phyloP scores from a whole-genome alignment of 1,140 invertebrate genomes.

The Sinonovacula constricta region DNA sequence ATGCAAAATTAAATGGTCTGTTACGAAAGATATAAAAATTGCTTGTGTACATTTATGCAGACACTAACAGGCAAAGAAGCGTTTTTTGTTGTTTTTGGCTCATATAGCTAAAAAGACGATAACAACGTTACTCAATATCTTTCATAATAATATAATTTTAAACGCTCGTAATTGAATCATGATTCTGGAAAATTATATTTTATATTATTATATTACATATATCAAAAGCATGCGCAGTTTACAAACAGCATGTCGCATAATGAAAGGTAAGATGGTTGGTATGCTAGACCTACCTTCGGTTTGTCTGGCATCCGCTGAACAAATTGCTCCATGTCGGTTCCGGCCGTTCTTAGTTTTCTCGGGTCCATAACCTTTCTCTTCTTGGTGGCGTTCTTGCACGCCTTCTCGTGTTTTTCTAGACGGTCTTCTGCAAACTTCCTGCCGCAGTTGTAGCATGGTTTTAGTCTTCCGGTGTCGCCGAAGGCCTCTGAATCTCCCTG shows the following conservation, averaged over 20 bases:
- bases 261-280: too few relatives aligned
- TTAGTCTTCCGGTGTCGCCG: slow-evolving; percentile 46
- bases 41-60: too few relatives aligned
- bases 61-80: too few relatives aligned
- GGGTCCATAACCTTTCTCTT: slow-evolving; percentile 91
- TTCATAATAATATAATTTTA: not conserved
- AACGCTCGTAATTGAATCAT: not conserved
- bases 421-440: slow-evolving; percentile 88
- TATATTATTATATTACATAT: not conserved
- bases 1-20: too few relatives aligned
- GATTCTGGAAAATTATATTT: not conserved
- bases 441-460: slow-evolving; percentile 77
- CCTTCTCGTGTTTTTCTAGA: slow-evolving; percentile 87
- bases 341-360: slow-evolving; percentile 88
- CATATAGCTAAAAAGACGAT: too few relatives aligned
- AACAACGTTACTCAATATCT: too few relatives aligned
- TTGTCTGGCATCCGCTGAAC: slow-evolving; percentile 3
- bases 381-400: slow-evolving; percentile 78
- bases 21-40: too few relatives aligned
- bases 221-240: too few relatives aligned
- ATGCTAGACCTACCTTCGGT: not conserved
- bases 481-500: slow-evolving; percentile 53
- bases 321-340: slow-evolving; percentile 92
- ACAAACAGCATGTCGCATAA: too few relatives aligned
- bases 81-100: too few relatives aligned